Base-by-base conservation (phyloP, 2,888 invertebrate species). In the Muscina levida region DNA sequence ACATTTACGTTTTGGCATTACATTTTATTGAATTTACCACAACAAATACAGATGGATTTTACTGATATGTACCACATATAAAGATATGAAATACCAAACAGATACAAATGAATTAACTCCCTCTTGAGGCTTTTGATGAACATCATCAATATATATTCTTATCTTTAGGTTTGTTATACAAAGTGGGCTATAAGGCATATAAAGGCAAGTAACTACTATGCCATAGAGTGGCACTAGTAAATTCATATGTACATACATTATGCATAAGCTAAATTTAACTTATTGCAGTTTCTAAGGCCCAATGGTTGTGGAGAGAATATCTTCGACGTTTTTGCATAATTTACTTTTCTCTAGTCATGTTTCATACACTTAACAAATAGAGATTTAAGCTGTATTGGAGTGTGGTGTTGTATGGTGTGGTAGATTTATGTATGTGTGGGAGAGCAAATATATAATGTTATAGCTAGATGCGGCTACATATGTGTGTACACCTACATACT, bases 221-320 rank as follows among this genome's bases (percentile, higher is more conserved):
- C n/a, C 31, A 31, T 31, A 31, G 8, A 8, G 31, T 31, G 8
- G 3, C 31, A 31, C 3, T 31, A 31, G 31, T 31, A 31, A 31
- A 5, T 3, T 31, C 8, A 8, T 31, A 31, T 31, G 24, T 13
- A 17, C 26, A 65, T 65, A n/a, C 5, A 46, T 65, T 46, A 65
- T 65, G 24, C 26, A 46, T 46, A 26, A 65, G n/a, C 5, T n/a
- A 46, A 65, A 46, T 65, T 15, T 24, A 65, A 65, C 65, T 65
- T 65, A 46, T 65, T 46, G 65, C 65, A 65, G 2, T 65, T 65
- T 2, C 26, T 65, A 22, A 5, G 24, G 1, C 19, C 15, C 13
- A 2, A 44, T 44, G 11, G 44, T 8, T n/a, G 11, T 10, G n/a
- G 13, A 11, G 13, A 2, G 44, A 22, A 42, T 37, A 42, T 51